Base-by-base conservation (phyloP, 2,797 vertebrate genomes). In the Syndactyla subalaris region DNA sequence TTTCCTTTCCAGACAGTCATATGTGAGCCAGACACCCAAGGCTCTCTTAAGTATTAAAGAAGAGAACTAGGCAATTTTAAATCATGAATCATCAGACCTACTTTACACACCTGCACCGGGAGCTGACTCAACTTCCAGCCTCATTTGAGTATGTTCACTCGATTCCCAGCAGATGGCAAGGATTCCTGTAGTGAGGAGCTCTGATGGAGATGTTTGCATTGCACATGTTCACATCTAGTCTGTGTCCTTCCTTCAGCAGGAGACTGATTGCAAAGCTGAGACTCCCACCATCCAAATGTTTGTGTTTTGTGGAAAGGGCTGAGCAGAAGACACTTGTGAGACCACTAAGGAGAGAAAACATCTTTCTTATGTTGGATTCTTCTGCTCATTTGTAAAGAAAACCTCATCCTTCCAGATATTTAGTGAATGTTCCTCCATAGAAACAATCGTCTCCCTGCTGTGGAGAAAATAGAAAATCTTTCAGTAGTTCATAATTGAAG, bases 41-140 rank as follows among this genome's bases (percentile, higher is more conserved):
- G 30, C 39, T 82, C 32, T 75, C 77, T 49, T 66, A 70, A 59
- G 71, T 73, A 76, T 89, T 87, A 61, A 32, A 54, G 43, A 24
- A 54, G 29, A 92, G 58, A 88, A 8, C 22, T 9, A 86, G 52
- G 39, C 65, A 91, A 89, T 94, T 88, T 94, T 36, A 80, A 92
- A 83, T 36, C 7, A 2, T 95, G 96, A 95, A 46, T 96, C 95
- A 96, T 57, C 91, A 87, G 43, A 10, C 36, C 48, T 70, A 21
- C 68, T 83, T 76, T 82, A 27, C 89, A 87, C 77, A 91, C 67
- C 76, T 89, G 88, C 81, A 85, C 62, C 77, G 34, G 39, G 71
- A 91, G 72, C 87, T 96, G 95, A 95, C 39, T 96, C 96, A 95
- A 76, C 67, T 67, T 39, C 77, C 43, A 85, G 78, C 9, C 34